Evolutionary conservation across 2,797 vertebrate genomes (phyloP).

Genomic region (Sebastes vulpes): DNA sequence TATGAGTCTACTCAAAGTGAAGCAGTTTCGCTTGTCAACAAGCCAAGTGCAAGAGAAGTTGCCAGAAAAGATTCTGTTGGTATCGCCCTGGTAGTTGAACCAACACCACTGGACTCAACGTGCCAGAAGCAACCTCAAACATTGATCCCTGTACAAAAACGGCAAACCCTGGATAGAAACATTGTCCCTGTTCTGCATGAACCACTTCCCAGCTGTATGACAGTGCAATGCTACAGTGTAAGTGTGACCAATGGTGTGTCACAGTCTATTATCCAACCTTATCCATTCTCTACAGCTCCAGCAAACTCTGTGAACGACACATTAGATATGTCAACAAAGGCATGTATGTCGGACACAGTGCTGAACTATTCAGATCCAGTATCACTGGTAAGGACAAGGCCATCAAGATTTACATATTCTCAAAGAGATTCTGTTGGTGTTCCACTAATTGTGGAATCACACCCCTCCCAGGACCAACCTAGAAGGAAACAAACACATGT

Average conservation of each 20-base stretch:
- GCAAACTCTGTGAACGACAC: conserved; percentile 68
- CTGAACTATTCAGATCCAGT: conserved; percentile 59
- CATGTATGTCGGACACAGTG: conserved; percentile 14
- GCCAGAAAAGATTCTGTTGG: conserved; percentile 65
- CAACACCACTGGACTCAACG: conserved; percentile 23
- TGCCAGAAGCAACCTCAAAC: conserved; percentile 14
- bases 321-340: conserved; percentile 81
- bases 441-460: conserved; percentile 74
- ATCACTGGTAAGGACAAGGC: conserved; percentile 67
- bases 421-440: conserved; percentile 61
- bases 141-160: conserved; percentile 6
- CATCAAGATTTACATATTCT: conserved; percentile 45
- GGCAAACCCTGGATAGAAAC: conserved; percentile 3
- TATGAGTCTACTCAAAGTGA: conserved; percentile 30
- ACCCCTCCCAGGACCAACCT: conserved; percentile 15
- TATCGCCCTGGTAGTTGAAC: conserved; percentile 73
- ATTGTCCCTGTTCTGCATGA: conserved; percentile 11
- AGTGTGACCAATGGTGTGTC: conserved; percentile 9
- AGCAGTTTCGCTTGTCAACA: conserved; percentile 75
- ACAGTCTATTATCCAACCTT: conserved; percentile 7
- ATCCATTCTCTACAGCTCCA: conserved; percentile 50
- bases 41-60: conserved; percentile 55
- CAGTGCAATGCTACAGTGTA: background rate
- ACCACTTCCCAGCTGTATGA: background rate
- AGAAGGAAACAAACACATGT: conserved; percentile 39